Percentiles rank a stretch among this genome's conserved stretches.
Conservation (phyloP, 2,113 vertebrate species). For the Sphyrna mokarran region DNA sequence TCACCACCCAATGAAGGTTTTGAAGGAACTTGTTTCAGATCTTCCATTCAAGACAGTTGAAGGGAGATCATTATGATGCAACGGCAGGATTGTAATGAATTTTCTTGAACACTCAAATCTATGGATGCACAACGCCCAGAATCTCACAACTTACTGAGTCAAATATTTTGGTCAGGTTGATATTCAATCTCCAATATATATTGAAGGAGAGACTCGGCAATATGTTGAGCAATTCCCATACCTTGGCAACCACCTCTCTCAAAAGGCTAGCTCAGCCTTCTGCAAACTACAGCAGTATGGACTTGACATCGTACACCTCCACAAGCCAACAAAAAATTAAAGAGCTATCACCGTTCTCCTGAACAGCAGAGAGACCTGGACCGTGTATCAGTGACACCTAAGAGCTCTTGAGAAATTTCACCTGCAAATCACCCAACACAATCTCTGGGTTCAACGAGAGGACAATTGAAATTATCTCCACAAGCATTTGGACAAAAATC, state of each 20-base stretch:
- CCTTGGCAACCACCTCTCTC: background rate
- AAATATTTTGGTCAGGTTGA: background rate
- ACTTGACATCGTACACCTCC: background rate
- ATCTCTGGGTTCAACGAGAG: background rate
- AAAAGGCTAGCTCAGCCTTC: background rate
- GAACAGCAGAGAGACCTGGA: background rate
- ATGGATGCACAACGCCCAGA: too few relatives aligned
- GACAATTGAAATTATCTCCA: background rate
- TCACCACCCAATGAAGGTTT: too few relatives aligned
- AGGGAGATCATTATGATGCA: too few relatives aligned
- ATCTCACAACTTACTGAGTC: too few relatives aligned
- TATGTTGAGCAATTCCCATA: background rate
- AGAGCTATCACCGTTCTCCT: background rate
- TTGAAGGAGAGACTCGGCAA: too few relatives aligned
- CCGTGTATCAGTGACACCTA: background rate
- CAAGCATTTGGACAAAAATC: too few relatives aligned
- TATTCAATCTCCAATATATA: background rate
- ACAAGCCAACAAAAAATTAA: background rate
- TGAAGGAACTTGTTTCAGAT: too few relatives aligned
- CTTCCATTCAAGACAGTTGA: too few relatives aligned
- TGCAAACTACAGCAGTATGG: background rate
- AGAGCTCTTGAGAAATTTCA: background rate
- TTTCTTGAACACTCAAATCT: too few relatives aligned
- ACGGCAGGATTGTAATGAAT: too few relatives aligned
- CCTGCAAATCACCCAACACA: background rate